These are phyloP conservation scores for Exaiptasia diaphana DNA, from an alignment of 64 coral and sea anemone species.

Conservation along the genomic window DNA sequence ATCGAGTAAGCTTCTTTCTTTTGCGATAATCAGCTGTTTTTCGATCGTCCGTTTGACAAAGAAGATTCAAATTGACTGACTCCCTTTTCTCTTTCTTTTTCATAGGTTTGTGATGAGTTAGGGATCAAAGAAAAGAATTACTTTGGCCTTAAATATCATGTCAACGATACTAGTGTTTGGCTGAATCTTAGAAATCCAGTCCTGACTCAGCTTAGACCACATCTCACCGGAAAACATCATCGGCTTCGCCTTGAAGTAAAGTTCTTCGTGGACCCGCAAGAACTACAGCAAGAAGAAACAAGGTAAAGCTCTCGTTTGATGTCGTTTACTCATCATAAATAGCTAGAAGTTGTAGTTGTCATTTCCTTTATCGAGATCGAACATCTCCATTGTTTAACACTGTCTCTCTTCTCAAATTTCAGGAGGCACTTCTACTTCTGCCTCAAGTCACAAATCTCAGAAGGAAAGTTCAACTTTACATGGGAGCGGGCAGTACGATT, in stretches of 20 bases:
- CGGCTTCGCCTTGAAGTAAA: conserved; percentile 96
- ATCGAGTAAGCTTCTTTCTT: conserved; percentile 29
- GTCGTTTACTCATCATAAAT: too few species aligned
- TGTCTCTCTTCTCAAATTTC: conserved; percentile 31
- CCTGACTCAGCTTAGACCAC: conserved; percentile 82
- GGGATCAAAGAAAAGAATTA: conserved; percentile 90
- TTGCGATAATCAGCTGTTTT: not conserved
- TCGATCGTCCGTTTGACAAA: not conserved
- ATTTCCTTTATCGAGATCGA: too few species aligned
- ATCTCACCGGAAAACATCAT: conserved; percentile 94
- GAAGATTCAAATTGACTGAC: conserved; percentile 3
- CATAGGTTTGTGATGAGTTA: conserved; percentile 80
- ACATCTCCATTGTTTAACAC: too few species aligned
- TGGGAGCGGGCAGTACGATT: conserved; percentile 64
- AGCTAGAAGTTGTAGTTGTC: too few species aligned
- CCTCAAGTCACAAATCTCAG: conserved; percentile 66
- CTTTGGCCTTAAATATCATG: conserved; percentile 81
- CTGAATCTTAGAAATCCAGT: conserved; percentile 95
- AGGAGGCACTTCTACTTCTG: conserved; percentile 87
- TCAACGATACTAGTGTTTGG: conserved; percentile 85
- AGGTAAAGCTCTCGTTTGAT: too few species aligned
- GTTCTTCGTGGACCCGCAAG: conserved; percentile 91
- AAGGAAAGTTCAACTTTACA: conserved; percentile 83
- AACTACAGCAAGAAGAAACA: conserved; percentile 98
- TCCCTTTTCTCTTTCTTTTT: not conserved